Evolutionary conservation across 2,113 vertebrate species (phyloP).

Genomic region (Taurulus bubalis): DNA sequence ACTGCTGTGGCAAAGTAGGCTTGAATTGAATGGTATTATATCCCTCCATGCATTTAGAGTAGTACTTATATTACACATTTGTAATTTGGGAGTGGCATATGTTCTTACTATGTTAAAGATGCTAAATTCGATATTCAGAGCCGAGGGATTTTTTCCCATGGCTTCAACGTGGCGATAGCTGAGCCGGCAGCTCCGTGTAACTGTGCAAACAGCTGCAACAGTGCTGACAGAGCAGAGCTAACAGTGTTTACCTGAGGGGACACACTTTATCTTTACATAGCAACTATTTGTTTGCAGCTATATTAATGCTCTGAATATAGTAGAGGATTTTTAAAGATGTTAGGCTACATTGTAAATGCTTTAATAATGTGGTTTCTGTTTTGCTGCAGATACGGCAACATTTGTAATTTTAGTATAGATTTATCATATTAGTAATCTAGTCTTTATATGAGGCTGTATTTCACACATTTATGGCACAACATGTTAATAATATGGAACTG

Average conservation of each 20-base stretch:
- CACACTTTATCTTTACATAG: not conserved
- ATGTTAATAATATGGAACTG: no score
- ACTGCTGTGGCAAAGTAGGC: not conserved
- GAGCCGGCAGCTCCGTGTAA: not conserved
- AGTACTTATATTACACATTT: not conserved
- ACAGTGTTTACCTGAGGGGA: not conserved
- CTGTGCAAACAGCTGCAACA: no score
- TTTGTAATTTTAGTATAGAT: no score
- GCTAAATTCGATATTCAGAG: not conserved
- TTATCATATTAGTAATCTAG: not conserved
- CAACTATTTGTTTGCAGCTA: not conserved
- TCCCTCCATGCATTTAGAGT: not conserved
- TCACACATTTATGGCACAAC: not conserved
- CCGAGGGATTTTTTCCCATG: no score
- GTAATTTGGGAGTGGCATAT: slow-evolving; percentile 11
- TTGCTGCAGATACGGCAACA: not conserved
- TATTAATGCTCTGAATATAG: not conserved
- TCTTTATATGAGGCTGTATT: not conserved
- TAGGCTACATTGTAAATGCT: no score
- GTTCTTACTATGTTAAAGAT: not conserved
- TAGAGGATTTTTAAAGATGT: no score
- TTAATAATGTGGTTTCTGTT: not conserved
- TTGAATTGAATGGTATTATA: not conserved
- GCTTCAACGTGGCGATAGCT: not conserved
- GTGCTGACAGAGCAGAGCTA: not conserved